These are phyloP conservation scores for Solen grandis DNA, from an alignment of 1,140 invertebrate genomes.

Conservation along the genomic window DNA sequence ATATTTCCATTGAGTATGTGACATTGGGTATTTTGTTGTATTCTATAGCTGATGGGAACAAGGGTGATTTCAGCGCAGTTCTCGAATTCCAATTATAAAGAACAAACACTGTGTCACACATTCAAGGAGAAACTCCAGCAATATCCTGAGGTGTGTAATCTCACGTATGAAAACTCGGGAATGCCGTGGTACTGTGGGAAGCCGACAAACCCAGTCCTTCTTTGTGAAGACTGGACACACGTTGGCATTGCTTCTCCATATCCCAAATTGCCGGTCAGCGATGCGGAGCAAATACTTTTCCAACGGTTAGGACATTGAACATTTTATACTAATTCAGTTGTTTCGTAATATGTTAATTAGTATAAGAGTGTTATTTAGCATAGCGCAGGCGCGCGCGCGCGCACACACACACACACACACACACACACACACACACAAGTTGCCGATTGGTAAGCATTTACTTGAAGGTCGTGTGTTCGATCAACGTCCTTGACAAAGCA, in stretches of 20 bases:
- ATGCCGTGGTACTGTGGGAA: conserved; percentile 30
- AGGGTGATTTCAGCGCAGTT: not conserved
- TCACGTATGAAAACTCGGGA: conserved; percentile 19
- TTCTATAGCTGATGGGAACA: not conserved
- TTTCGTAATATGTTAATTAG: too few relatives aligned
- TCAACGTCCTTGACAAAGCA: too few relatives aligned
- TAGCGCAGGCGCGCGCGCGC: too few relatives aligned
- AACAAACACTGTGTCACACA: not conserved
- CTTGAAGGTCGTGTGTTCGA: too few relatives aligned
- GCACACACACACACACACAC: too few relatives aligned
- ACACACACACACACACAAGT: too few relatives aligned
- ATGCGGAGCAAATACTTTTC: not conserved
- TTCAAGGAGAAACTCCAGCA: conserved; percentile 3
- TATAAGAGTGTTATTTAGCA: too few relatives aligned
- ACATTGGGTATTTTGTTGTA: not conserved
- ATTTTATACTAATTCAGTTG: too few relatives aligned
- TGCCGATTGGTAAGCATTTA: too few relatives aligned
- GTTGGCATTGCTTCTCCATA: not conserved
- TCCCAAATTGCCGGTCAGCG: not conserved
- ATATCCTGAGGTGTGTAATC: conserved; percentile 10
- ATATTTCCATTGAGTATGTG: too few relatives aligned
- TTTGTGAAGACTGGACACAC: conserved; percentile 3
- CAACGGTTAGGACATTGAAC: too few relatives aligned
- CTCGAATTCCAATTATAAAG: not conserved
- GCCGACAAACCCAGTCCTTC: not conserved